These are phyloP conservation scores for Chaetogeoica ovagalla DNA, from an alignment of 2,888 invertebrate genomes.

Conservation along the genomic window DNA sequence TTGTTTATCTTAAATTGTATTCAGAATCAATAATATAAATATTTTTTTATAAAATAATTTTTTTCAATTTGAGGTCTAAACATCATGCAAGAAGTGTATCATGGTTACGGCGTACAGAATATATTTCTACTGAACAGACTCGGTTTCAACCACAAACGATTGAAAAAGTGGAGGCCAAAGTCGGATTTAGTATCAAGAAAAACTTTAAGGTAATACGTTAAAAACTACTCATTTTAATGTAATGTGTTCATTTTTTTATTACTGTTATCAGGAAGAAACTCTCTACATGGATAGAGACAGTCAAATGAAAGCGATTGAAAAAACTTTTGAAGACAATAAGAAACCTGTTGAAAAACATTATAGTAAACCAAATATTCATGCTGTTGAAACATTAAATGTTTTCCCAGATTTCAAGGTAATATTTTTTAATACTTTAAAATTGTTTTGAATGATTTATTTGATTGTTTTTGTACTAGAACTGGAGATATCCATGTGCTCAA, in stretches of 20 bases:
- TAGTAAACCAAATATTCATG: constrained; percentile 91
- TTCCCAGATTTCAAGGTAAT: constrained; percentile 80
- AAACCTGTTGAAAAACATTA: constrained; percentile 86
- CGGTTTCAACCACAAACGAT: constrained; percentile 93
- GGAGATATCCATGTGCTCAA: constrained; percentile 97
- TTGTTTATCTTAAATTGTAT: neutral
- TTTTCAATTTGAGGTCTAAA: constrained; percentile 66
- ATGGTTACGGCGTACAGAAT: constrained; percentile 97
- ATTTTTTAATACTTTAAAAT: neutral
- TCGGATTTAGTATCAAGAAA: constrained; percentile 97
- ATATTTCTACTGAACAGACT: constrained; percentile 98
- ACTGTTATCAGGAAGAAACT: constrained; percentile 74
- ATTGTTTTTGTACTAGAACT: constrained; percentile 65
- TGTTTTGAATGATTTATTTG: neutral
- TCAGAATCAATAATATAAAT: neutral
- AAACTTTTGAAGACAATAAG: constrained; percentile 91
- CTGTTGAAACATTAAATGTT: constrained; percentile 84
- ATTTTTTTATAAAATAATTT: neutral
- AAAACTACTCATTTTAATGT: neutral
- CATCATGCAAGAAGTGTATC: constrained; percentile 97
- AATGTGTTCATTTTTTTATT: constrained; percentile 54
- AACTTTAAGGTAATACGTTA: constrained; percentile 66
- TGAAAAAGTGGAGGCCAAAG: constrained; percentile 98
- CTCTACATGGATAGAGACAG: constrained; percentile 95
- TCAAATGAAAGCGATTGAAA: constrained; percentile 93